Percentiles rank a stretch among this genome's conserved stretches.
phyloP scores from a whole-genome alignment of 1,140 invertebrate genomes.

The Nymphalis io region DNA sequence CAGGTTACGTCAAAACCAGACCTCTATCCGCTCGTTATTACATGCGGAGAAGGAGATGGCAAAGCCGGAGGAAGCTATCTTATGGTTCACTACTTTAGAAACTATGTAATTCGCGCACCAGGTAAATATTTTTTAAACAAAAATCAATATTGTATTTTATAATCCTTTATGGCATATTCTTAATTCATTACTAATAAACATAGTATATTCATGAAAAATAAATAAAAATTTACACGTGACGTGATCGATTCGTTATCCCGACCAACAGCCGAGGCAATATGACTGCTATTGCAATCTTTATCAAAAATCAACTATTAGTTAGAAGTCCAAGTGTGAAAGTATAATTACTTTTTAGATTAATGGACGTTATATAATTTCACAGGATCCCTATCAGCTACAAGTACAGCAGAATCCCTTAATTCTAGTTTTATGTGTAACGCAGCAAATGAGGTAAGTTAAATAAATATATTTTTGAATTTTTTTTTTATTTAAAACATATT shows the following conservation, averaged over 20 bases:
- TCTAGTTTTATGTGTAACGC: conserved; percentile 91
- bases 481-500: background rate
- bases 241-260: too few species aligned
- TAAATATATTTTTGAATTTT: background rate
- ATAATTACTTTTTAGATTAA: background rate
- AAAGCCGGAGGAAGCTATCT: conserved; percentile 87
- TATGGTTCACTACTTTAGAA: conserved; percentile 91
- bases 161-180: too few species aligned
- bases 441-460: conserved; percentile 85
- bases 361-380: conserved; percentile 34
- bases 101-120: conserved; percentile 86
- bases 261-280: too few species aligned
- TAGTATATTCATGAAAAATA: too few species aligned
- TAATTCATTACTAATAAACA: too few species aligned
- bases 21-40: conserved; percentile 90
- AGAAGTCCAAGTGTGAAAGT: too few species aligned
- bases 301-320: too few species aligned
- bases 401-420: conserved; percentile 90
- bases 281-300: too few species aligned
- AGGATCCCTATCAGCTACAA: conserved; percentile 89
- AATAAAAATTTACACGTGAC: too few species aligned
- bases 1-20: conserved; percentile 92
- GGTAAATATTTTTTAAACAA: conserved; percentile 63
- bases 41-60: conserved; percentile 85
- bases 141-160: background rate